Percentiles rank a stretch among this genome's conserved stretches.
These are phyloP conservation scores for Tanytarsus gracilentus DNA, from an alignment of 2,888 invertebrate genomes.

Conservation along the genomic window DNA sequence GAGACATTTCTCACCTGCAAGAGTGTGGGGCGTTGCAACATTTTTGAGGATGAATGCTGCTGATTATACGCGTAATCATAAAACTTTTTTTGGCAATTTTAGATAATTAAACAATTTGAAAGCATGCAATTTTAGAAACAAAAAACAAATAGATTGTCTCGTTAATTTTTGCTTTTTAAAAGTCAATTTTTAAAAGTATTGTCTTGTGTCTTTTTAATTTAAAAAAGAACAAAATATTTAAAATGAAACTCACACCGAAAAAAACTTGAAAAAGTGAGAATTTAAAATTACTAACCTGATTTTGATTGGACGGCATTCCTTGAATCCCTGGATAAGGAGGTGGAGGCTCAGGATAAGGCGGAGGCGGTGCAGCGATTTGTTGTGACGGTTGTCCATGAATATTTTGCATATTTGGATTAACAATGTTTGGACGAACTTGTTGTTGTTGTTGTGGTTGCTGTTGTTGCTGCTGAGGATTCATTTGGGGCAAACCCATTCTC, in stretches of 20 bases:
- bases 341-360: conserved; percentile 62
- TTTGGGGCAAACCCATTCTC: conserved; percentile 28
- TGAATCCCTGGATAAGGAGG: conserved; percentile 59
- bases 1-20: conserved; percentile 63
- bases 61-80: conserved; percentile 25
- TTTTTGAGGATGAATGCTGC: conserved; percentile 20
- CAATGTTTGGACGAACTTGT: background rate
- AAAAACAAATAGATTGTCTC: conserved; percentile 24
- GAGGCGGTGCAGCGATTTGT: conserved; percentile 51
- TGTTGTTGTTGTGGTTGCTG: conserved; percentile 29
- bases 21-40: conserved; percentile 63
- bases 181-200: conserved; percentile 4
- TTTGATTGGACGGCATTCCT: conserved; percentile 38
- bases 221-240: background rate
- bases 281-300: conserved; percentile 22
- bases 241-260: conserved; percentile 26
- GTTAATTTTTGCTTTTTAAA: background rate
- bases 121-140: conserved; percentile 22
- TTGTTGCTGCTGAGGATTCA: conserved; percentile 26
- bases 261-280: background rate
- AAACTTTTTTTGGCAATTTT: conserved; percentile 9
- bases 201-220: background rate
- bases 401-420: conserved; percentile 1
- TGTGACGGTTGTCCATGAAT: conserved; percentile 28
- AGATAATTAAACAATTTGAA: conserved; percentile 28